These are phyloP conservation scores for Drosophila rubida DNA, from an alignment of 2,888 invertebrate genomes.

Conservation along the genomic window DNA sequence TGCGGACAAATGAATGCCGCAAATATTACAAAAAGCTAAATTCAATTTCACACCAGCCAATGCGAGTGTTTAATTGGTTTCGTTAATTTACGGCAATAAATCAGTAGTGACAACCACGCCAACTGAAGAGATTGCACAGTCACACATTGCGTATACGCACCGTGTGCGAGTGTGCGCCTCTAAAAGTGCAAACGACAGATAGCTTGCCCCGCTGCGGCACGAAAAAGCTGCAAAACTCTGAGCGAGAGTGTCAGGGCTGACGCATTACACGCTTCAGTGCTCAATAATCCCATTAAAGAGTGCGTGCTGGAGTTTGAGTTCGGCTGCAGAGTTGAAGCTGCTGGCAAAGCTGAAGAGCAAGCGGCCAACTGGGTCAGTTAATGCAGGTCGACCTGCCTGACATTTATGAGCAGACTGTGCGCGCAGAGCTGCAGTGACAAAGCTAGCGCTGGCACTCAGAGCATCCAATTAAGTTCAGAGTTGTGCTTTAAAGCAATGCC, in stretches of 20 bases:
- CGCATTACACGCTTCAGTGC: slow-evolving; percentile 79
- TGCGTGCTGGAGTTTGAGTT: slow-evolving; percentile 19
- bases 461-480: slow-evolving; percentile 50
- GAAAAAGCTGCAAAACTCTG: slow-evolving; percentile 38
- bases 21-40: too few relatives aligned
- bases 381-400: slow-evolving; percentile 69
- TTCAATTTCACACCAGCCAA: too few relatives aligned
- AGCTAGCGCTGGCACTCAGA: slow-evolving; percentile 30
- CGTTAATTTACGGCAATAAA: too few relatives aligned
- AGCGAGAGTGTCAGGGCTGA: slow-evolving; percentile 51
- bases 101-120: background rate
- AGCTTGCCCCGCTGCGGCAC: slow-evolving; percentile 21
- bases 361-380: slow-evolving; percentile 72
- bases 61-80: too few relatives aligned
- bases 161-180: slow-evolving; percentile 20
- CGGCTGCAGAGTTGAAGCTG: background rate
- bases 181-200: slow-evolving; percentile 36
- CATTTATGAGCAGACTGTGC: slow-evolving; percentile 68
- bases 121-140: background rate
- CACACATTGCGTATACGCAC: slow-evolving; percentile 50
- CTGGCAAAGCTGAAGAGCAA: background rate
- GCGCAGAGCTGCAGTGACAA: slow-evolving; percentile 13
- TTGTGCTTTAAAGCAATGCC: slow-evolving; percentile 22
- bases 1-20: too few relatives aligned
- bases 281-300: slow-evolving; percentile 81